Percentiles rank a stretch among this genome's conserved stretches.
phyloP scores from a whole-genome alignment of 2,797 vertebrate genomes.

The Coregonus sp. region DNA sequence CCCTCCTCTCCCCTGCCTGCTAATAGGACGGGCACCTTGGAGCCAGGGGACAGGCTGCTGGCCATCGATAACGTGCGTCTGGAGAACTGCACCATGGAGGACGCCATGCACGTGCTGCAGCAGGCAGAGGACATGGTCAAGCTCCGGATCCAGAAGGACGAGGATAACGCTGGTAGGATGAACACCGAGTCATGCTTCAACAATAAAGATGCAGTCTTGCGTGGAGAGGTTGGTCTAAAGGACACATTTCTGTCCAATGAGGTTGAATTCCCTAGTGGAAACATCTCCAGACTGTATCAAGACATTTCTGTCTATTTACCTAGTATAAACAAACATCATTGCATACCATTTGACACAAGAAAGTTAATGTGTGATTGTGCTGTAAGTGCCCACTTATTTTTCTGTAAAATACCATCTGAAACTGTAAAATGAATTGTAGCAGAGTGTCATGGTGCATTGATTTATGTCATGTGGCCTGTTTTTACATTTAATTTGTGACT shows the following conservation, averaged over 20 bases:
- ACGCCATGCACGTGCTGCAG: conserved; percentile 91
- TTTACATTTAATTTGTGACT: conserved; percentile 15
- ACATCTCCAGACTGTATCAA: background rate
- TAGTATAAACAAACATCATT: background rate
- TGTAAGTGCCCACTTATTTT: background rate
- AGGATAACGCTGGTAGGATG: conserved; percentile 89
- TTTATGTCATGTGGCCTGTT: background rate
- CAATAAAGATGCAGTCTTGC: background rate
- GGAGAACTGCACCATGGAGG: conserved; percentile 94
- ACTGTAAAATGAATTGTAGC: background rate
- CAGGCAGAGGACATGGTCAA: conserved; percentile 97
- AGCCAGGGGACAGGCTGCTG: conserved; percentile 94
- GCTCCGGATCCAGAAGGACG: conserved; percentile 94
- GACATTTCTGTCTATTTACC: background rate
- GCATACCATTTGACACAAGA: background rate
- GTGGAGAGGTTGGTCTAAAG: background rate
- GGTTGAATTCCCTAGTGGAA: background rate
- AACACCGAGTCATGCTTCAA: background rate
- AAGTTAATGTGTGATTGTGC: background rate
- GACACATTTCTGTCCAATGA: background rate
- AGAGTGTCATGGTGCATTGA: background rate
- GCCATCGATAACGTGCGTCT: conserved; percentile 96
- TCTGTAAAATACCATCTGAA: background rate
- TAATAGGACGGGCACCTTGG: conserved; percentile 91
- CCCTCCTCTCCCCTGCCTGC: conserved; percentile 14